Percentiles rank a stretch among this genome's conserved stretches.
These are phyloP conservation scores for Lampris megalopsis DNA, from an alignment of 2,113 vertebrate genomes.

Conservation along the genomic window DNA sequence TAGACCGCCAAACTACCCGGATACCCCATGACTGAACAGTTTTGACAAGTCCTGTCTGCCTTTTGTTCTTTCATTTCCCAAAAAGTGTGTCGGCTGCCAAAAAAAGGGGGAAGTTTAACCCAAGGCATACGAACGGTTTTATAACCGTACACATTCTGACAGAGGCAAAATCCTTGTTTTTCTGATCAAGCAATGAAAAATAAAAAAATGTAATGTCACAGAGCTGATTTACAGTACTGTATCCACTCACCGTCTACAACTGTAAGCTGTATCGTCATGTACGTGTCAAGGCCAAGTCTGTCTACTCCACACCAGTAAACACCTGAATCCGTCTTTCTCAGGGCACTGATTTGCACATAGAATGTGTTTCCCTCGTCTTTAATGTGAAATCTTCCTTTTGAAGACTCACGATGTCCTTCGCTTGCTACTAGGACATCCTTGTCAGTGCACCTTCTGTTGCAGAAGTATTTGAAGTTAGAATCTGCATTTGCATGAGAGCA, in stretches of 20 bases:
- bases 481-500: slow-evolving; percentile 33
- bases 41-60: no score
- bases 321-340: slow-evolving; percentile 46
- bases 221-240: neutral
- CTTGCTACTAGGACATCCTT: slow-evolving; percentile 45
- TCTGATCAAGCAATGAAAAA: neutral
- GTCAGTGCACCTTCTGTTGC: neutral
- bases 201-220: neutral
- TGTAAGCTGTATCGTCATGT: slow-evolving; percentile 20
- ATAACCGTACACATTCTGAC: neutral
- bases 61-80: no score
- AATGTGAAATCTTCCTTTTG: slow-evolving; percentile 34
- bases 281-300: slow-evolving; percentile 5
- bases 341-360: slow-evolving; percentile 37
- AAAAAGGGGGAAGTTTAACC: neutral
- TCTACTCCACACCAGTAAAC: slow-evolving; percentile 64
- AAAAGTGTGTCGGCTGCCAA: neutral
- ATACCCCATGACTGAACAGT: no score
- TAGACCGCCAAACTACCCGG: no score
- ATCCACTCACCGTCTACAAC: slow-evolving; percentile 57
- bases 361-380: slow-evolving; percentile 56
- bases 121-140: neutral
- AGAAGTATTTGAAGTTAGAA: slow-evolving; percentile 68
- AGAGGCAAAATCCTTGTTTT: neutral
- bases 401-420: fast-evolving